Percentiles rank a stretch among this genome's conserved stretches.
Conservation (phyloP, 2,797 vertebrate species). For the Urophycis tenuis region DNA sequence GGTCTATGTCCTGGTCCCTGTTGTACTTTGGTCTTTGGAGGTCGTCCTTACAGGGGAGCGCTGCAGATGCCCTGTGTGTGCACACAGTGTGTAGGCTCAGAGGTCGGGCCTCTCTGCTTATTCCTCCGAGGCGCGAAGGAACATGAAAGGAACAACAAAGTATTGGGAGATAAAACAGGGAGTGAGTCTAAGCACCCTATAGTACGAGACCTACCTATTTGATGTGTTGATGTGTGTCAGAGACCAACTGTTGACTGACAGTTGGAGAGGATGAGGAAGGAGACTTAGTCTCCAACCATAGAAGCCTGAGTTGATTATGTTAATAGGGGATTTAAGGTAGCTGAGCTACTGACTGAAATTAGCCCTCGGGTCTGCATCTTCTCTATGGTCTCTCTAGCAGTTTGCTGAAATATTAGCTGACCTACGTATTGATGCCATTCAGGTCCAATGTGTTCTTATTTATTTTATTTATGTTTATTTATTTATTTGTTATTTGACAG, state of each 20-base stretch:
- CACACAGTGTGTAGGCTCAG: not conserved
- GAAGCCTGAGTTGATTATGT: slow-evolving; percentile 68
- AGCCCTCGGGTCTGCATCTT: slow-evolving; percentile 40
- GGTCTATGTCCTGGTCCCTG: slow-evolving; percentile 26
- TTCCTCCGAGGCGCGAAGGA: not conserved
- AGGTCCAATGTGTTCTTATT: not conserved
- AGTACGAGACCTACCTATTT: slow-evolving; percentile 41
- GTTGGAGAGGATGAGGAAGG: slow-evolving; percentile 36
- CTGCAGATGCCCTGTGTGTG: slow-evolving; percentile 14
- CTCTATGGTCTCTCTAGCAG: slow-evolving; percentile 21
- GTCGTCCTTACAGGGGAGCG: not conserved
- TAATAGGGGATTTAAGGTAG: slow-evolving; percentile 71
- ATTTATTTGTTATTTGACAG: not conserved
- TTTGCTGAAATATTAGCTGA: not conserved
- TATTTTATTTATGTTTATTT: not conserved
- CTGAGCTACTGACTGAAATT: slow-evolving; percentile 63
- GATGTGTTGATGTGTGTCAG: slow-evolving; percentile 17
- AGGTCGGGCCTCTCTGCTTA: not conserved
- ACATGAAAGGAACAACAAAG: not conserved
- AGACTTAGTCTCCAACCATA: slow-evolving; percentile 54
- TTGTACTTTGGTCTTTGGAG: slow-evolving; percentile 28
- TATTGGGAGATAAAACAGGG: not conserved
- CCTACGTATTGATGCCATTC: not conserved
- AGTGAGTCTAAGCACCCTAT: not conserved
- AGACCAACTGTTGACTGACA: slow-evolving; percentile 24